Evolutionary conservation across 2,888 invertebrate species (phyloP), one percentile per base, ranked within the genome.

Genomic region (Allolobophora icterica): DNA sequence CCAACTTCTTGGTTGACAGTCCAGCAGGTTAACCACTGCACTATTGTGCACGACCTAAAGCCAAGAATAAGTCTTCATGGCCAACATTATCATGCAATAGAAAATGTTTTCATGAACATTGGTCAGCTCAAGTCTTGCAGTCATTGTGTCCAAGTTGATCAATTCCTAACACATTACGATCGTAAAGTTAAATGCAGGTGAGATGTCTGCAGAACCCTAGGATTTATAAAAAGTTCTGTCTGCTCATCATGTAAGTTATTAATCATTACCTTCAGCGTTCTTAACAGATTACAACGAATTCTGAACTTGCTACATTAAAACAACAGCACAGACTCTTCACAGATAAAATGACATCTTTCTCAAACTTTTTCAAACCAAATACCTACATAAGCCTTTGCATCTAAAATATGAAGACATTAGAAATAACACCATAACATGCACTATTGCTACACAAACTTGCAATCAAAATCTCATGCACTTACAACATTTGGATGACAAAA

Each of bases 21-120:
- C 1, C n/a, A 71, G 71, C 1, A 52, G 3, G 24, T 52, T 52
- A 71, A 71, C 17, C 30, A 71, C 1, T 8, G 3, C 30, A n/a
- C 8, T 4, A 30, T 13, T 13, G 1, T n/a, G 24, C 30, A n/a
- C 8, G 5, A 71, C n/a, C n/a, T 13, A 71, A 71, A 71, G 71
- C 71, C 71, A 71, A 8, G 4, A 71, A 71, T n/a, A 71, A n/a
- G n/a, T 71, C 71, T n/a, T 71, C 52, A 71, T 30, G 30, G 71
- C 71, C 71, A 71, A 71, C n/a, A 30, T 71, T 8, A 71, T 71
- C 52, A 52, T 52, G 21, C 11, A 11, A 52, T 24, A 52, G 52
- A 52, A 52, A 52, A 71, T 71, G 71, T n/a, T 71, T 71, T 71
- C 71, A 71, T n/a, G n/a, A 71, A 71, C 71, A n/a, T 71, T 71